A percentile compares a stretch with the other conserved stretches of the same genome.
Evolutionary conservation across 2,888 invertebrate genomes (phyloP).

Genomic region (Tipula vernalis): DNA sequence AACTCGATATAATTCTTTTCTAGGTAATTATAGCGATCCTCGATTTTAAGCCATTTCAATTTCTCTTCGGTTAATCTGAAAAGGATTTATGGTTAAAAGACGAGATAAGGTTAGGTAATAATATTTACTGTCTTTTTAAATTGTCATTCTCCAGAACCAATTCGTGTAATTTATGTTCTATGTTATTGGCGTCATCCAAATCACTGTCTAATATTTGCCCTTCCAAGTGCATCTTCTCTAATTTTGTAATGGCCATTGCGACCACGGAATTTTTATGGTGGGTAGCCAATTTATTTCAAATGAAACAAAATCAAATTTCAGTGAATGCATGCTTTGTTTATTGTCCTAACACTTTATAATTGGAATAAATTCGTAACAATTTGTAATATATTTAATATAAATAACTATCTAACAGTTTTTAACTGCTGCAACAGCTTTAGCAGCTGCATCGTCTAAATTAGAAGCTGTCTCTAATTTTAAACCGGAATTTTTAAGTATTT

Average conservation of each 20-base stretch:
- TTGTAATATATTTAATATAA: neutral
- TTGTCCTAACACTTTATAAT: neutral
- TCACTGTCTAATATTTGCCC: neutral
- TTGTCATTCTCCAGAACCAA: neutral
- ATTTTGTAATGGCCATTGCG: neutral
- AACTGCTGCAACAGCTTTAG: conserved; percentile 54
- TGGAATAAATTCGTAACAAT: neutral
- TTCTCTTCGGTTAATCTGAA: neutral
- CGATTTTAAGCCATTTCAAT: neutral
- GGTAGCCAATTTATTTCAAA: neutral
- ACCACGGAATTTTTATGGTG: no score
- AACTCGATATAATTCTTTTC: conserved; percentile 4
- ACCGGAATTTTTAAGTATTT: conserved; percentile 70
- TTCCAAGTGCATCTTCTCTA: neutral
- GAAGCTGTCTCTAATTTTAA: conserved; percentile 70
- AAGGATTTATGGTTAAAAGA: neutral
- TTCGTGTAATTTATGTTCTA: neutral
- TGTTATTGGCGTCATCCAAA: neutral
- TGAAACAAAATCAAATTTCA: neutral
- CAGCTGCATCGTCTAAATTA: conserved; percentile 87
- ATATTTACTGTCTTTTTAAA: neutral
- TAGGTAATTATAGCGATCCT: neutral
- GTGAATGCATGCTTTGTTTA: neutral
- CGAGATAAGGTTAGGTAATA: neutral
- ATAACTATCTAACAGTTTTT: neutral